Evolutionary conservation across 2,113 vertebrate genomes (phyloP), one percentile per base, ranked within the genome.

Genomic region (Zosterops borbonicus): DNA sequence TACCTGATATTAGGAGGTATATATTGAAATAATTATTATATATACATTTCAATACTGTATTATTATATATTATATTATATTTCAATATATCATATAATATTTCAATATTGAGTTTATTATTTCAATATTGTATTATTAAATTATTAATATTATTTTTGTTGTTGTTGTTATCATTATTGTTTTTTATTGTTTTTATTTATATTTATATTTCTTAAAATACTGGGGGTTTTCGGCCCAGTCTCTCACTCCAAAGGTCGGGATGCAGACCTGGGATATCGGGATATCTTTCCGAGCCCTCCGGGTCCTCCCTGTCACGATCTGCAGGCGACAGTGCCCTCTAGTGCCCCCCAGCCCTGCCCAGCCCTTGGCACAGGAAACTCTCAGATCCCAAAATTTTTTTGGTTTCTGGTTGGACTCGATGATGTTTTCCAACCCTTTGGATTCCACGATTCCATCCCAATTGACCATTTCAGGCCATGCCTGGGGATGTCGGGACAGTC

Each of bases 261-360:
- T 29, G 60, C 75, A 27, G 35, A 16, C 39, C 9, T 58, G 70
- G 42, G 49, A 19, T 59, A 14, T 39, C 39, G 15, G 8, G 4
- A 42, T 17, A 10, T 10, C 21, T 12, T n/a, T 3, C n/a, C 1
- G 58, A 29, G 18, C 2, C 11, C 41, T 3, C 31, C 2, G 47
- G 23, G 18, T 3, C 9, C 46, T 63, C 20, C 31, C 35, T 6
- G 22, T 39, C 5, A 0, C 6, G 25, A 91, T 60, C 31, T 25
- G 53, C 74, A 81, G 95, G 56, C 64, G 59, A 80, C 87, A 94
- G 81, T 68, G 85, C 95, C 95, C 83, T 75, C 94, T 89, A 76
- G 93, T 37, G 87, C 25, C 35, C 39, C 53, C 14, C 11, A 3
- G 17, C 84, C 75, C 79, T 11, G 52, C 35, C n/a, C 60, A 19